Evolutionary conservation across 2,888 invertebrate species (phyloP), one percentile per base, ranked within the genome.

Genomic region (Panopea generosa): DNA sequence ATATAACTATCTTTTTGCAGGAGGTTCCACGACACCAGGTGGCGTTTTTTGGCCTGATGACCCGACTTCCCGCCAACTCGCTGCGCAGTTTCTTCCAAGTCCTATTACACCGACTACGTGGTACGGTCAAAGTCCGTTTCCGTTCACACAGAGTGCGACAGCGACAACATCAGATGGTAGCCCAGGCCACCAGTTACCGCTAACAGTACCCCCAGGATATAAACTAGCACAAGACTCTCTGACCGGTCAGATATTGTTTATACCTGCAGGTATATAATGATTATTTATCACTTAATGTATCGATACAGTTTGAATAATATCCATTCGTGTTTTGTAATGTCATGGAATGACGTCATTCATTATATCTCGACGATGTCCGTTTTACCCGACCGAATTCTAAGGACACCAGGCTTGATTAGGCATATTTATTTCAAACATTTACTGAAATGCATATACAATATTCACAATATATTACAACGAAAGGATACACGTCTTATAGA

Each of bases 181-280:
- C 1, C 66, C 68, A 14, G 49, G 55, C 3, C 71, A 59, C 45
- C 84, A 85, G 56, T 66, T 87, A 27, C 87, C 87, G 0, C 55
- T 85, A 14, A 75, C 90, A 4, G 96, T 95, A 71, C 95, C 96
- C 73, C 97, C 96, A 72, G 97, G 97, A 71, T 96, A 96, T 93
- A 97, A 97, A 93, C 94, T 97, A 89, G 96, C 96, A 60, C 95
- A 97, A 80, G 97, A 97, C 92, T 96, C 97, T 33, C 94, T 96
- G 24, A 96, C 96, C 2, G 97, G 97, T 53, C 96, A 96, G 86
- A 94, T 97, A 76, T 94, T 97, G 82, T 95, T 89, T 56, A 85
- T 88, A 65, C 89, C 89, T 0, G 65, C 82, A 57, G 82, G 86
- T 84, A 6, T 33, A 11, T 33, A 7, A 7, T 7, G 33, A 33